Conservation (phyloP, 1,140 invertebrate genomes). For the Metopolophium dirhodum region DNA sequence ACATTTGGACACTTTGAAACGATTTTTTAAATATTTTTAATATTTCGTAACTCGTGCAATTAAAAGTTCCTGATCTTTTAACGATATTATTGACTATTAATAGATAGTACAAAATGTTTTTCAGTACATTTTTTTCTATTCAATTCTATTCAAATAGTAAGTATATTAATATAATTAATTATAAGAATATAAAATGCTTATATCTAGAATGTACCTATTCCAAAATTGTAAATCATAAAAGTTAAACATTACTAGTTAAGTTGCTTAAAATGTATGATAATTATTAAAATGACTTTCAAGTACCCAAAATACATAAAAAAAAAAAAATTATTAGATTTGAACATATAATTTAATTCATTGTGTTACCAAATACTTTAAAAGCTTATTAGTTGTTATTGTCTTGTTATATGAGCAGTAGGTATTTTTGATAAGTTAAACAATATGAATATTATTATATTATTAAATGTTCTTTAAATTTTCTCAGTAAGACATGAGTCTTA, state of each 20-base stretch:
- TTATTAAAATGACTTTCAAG: too few species aligned
- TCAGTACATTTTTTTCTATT: not conserved
- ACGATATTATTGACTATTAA: not conserved
- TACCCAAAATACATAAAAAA: too few species aligned
- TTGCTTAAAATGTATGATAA: not conserved
- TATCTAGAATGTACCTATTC: not conserved
- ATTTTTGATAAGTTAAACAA: not conserved
- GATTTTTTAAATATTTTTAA: not conserved
- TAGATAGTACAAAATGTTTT: too few species aligned
- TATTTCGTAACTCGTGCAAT: not conserved
- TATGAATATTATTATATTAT: not conserved
- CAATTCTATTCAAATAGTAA: not conserved
- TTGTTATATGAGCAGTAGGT: too few species aligned
- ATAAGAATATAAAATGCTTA: not conserved
- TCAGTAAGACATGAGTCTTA: not conserved
- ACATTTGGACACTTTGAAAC: not conserved
- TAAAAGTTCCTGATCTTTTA: not conserved
- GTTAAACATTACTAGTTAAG: not conserved
- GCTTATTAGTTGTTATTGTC: not conserved
- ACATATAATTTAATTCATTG: not conserved
- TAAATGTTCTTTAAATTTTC: not conserved
- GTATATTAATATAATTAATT: not conserved
- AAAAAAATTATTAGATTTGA: not conserved
- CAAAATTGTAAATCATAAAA: not conserved
- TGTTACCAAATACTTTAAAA: not conserved